phyloP scores from a whole-genome alignment of 2,113 vertebrate genomes.

The Eolophus roseicapilla region DNA sequence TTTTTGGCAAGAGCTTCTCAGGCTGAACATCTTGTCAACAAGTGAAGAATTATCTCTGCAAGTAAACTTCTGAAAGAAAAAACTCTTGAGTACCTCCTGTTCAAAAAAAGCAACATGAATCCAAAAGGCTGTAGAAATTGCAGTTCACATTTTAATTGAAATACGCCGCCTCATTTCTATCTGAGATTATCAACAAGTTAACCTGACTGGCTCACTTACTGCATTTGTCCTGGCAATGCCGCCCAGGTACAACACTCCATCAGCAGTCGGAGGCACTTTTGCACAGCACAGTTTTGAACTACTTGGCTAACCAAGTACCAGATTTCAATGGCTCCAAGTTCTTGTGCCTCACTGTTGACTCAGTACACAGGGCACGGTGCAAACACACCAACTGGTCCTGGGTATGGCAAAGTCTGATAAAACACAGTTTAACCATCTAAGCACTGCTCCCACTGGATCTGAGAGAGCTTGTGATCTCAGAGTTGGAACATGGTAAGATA shows the following conservation, averaged over 20 bases:
- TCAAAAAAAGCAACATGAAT: not conserved
- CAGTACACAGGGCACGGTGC: rapidly evolving
- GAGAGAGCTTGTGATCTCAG: not conserved
- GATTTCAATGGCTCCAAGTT: rapidly evolving
- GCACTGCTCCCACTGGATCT: not conserved
- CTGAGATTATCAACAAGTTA: not conserved
- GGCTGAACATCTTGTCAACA: not conserved
- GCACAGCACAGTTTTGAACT: not conserved
- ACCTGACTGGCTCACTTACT: rapidly evolving
- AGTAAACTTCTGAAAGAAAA: not conserved
- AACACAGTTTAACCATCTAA: not conserved
- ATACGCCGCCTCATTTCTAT: not conserved
- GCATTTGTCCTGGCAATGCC: rapidly evolving
- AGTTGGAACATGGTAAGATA: not conserved
- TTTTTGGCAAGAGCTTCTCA: constrained; percentile 23
- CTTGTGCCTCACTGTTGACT: not conserved
- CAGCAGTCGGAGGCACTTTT: rapidly evolving
- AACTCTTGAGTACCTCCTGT: not conserved
- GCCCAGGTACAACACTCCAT: rapidly evolving
- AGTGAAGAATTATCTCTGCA: not conserved
- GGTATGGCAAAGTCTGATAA: not conserved
- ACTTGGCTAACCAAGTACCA: rapidly evolving
- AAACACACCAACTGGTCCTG: not conserved
- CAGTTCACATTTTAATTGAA: not conserved
- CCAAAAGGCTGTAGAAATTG: not conserved